Percentiles rank a stretch among this genome's conserved stretches.
Conservation (phyloP, 2,113 vertebrate species). For the Clarias macrocephalus region DNA sequence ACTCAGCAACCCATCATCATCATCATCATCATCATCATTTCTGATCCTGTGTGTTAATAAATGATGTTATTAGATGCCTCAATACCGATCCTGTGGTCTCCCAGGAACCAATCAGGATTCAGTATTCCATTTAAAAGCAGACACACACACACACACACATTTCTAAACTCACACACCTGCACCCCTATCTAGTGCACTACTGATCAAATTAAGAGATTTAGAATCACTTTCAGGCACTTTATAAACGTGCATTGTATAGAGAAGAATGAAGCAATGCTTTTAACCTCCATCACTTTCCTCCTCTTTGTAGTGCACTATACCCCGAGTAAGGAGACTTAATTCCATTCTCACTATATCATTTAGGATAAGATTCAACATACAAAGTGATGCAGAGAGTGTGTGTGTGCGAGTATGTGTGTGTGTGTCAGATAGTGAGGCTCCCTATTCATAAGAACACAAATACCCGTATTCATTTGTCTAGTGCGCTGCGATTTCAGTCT, state of each 20-base stretch:
- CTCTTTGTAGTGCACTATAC: background rate
- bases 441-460: too few species aligned
- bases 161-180: background rate
- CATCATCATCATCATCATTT: background rate
- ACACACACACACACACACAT: background rate
- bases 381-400: background rate
- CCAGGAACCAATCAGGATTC: background rate
- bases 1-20: background rate
- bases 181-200: background rate
- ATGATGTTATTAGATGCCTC: background rate
- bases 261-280: background rate
- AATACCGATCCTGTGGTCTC: background rate
- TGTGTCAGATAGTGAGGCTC: too few species aligned
- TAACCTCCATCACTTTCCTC: background rate
- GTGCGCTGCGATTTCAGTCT: background rate
- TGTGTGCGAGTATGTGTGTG: too few species aligned
- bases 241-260: background rate
- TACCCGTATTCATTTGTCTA: background rate
- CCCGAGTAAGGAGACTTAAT: background rate
- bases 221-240: background rate
- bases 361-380: background rate
- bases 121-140: background rate
- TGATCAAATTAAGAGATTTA: conserved; percentile 5
- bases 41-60: background rate
- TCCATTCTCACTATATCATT: background rate